Conservation (phyloP, 2,797 vertebrate genomes). For the Tokudaia muenninki region DNA sequence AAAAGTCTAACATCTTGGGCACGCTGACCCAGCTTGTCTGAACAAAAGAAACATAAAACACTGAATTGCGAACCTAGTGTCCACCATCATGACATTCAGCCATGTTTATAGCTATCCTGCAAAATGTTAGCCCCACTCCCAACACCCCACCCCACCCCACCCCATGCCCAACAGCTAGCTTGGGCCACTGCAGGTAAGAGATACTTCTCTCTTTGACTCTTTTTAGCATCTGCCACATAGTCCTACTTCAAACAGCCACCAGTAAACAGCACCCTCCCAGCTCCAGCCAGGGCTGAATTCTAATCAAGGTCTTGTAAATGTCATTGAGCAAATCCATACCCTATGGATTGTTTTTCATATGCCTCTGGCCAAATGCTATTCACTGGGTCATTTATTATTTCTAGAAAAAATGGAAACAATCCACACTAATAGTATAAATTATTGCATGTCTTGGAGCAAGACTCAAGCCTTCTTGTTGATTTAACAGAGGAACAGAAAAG, state of each 20-base stretch:
- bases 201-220: constrained; percentile 83
- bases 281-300: constrained; percentile 87
- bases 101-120: constrained; percentile 77
- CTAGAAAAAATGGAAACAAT: constrained; percentile 88
- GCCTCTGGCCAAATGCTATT: constrained; percentile 86
- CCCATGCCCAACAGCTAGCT: constrained; percentile 54
- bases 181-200: constrained; percentile 79
- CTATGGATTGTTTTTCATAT: constrained; percentile 88
- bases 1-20: not conserved
- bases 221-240: constrained; percentile 73
- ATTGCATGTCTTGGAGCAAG: constrained; percentile 65
- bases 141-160: not conserved
- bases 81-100: constrained; percentile 66
- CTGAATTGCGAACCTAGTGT: constrained; percentile 72
- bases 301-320: constrained; percentile 91
- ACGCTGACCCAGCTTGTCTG: not conserved
- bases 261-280: constrained; percentile 86
- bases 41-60: constrained; percentile 72
- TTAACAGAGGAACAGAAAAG: constrained; percentile 73
- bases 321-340: constrained; percentile 90
- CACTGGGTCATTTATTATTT: constrained; percentile 89
- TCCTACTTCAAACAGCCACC: constrained; percentile 83
- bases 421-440: constrained; percentile 83
- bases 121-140: constrained; percentile 72
- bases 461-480: constrained; percentile 73